Evolutionary conservation across 1,140 invertebrate species (phyloP).

Genomic region (Neuroterus valhalla): DNA sequence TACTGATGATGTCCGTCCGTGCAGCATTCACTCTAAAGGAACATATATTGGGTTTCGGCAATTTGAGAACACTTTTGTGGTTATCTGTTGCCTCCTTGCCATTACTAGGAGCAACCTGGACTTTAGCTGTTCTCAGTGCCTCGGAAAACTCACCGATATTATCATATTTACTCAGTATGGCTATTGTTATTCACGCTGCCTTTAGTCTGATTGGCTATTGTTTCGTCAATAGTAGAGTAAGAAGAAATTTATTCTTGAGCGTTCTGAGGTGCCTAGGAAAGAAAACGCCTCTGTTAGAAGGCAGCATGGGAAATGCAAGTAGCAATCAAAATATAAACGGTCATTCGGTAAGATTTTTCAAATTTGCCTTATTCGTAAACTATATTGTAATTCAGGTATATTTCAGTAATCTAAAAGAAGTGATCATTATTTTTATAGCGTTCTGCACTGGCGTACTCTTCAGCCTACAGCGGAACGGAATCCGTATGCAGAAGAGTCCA

Average conservation of each 20-base stretch:
- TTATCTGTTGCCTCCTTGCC: conserved; percentile 87
- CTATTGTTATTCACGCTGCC: conserved; percentile 83
- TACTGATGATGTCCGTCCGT: conserved; percentile 88
- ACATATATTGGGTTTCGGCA: conserved; percentile 92
- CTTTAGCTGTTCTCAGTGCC: conserved; percentile 86
- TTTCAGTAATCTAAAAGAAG: background rate
- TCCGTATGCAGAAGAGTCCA: conserved; percentile 81
- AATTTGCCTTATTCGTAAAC: background rate
- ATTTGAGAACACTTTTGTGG: conserved; percentile 90
- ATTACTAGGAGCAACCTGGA: conserved; percentile 86
- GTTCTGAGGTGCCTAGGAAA: conserved; percentile 86
- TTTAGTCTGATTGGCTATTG: conserved; percentile 90
- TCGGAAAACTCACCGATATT: conserved; percentile 85
- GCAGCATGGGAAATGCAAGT: conserved; percentile 80
- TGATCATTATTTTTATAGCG: conserved; percentile 73
- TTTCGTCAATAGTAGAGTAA: conserved; percentile 86
- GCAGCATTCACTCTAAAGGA: conserved; percentile 94
- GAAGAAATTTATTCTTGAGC: conserved; percentile 81
- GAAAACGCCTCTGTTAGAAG: conserved; percentile 87
- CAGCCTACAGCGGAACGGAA: conserved; percentile 71
- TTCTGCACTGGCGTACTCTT: conserved; percentile 88
- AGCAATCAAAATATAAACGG: conserved; percentile 84
- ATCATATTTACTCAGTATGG: conserved; percentile 83
- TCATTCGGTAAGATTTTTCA: conserved; percentile 72
- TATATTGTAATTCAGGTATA: no score